Evolutionary conservation across 2,113 vertebrate genomes (phyloP).

Genomic region (Salvelinus alpinus): DNA sequence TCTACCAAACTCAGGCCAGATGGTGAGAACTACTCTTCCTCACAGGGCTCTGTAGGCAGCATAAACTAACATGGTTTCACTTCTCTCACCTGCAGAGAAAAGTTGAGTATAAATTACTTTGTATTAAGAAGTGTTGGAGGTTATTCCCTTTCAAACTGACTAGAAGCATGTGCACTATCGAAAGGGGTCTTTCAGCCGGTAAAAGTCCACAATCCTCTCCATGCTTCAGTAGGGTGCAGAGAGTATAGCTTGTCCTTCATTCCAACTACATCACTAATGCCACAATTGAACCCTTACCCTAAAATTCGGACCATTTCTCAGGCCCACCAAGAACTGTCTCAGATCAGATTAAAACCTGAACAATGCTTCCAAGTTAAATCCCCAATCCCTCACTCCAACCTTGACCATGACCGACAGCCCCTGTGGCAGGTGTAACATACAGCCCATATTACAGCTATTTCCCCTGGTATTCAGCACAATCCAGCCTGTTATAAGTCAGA

Average conservation of each 20-base stretch:
- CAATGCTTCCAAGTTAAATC: too few relatives aligned
- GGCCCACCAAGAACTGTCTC: not conserved
- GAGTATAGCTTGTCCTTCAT: too few relatives aligned
- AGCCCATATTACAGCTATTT: not conserved
- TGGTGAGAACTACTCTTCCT: slow-evolving; percentile 62
- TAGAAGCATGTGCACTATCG: not conserved
- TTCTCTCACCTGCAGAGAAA: slow-evolving; percentile 33
- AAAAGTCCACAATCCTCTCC: too few relatives aligned
- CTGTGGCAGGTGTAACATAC: not conserved
- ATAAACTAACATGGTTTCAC: not conserved
- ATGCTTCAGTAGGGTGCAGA: too few relatives aligned
- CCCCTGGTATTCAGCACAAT: not conserved
- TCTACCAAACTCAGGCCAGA: slow-evolving; percentile 71
- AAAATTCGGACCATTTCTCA: not conserved
- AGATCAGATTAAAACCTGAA: not conserved
- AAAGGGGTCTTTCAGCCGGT: too few relatives aligned
- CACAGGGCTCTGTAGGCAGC: slow-evolving; percentile 54
- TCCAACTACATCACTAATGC: not conserved
- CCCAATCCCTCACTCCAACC: not conserved
- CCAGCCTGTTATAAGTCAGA: not conserved
- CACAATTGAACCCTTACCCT: not conserved
- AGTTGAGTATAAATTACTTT: slow-evolving; percentile 42
- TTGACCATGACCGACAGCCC: not conserved
- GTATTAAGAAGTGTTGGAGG: not conserved
- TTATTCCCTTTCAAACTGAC: not conserved